Conservation (phyloP, 2,797 vertebrate genomes). For the Melanotaenia pygmaea region DNA sequence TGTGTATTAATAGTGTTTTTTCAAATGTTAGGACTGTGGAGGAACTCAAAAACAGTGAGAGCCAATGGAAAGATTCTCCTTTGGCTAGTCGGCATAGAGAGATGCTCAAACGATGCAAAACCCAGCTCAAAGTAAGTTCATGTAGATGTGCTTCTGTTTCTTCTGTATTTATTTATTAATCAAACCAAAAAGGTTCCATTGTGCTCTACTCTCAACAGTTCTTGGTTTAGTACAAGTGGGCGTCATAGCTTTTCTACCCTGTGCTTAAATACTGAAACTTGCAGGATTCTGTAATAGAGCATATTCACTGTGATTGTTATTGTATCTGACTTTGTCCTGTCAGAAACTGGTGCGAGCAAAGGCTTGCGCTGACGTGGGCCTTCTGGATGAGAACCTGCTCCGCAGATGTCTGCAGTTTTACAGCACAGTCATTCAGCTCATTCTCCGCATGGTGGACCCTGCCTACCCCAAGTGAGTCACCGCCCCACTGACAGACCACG, state of each 20-base stretch:
- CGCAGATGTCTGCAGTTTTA: constrained; percentile 98
- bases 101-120: constrained; percentile 99
- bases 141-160: background rate
- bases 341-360: constrained; percentile 99
- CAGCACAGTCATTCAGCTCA: constrained; percentile 96
- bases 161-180: background rate
- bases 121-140: constrained; percentile 92
- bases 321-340: constrained; percentile 55
- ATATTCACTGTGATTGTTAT: constrained; percentile 53
- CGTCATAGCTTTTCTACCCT: background rate
- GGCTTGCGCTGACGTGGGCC: constrained; percentile 95
- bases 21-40: constrained; percentile 90
- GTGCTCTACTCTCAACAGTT: background rate
- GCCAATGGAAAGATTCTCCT: constrained; percentile 97
- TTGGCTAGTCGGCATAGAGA: constrained; percentile 94
- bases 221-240: background rate
- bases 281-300: constrained; percentile 5
- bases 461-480: constrained; percentile 92
- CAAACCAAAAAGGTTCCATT: constrained; percentile 1
- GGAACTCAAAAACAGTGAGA: constrained; percentile 97
- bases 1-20: constrained; percentile 17
- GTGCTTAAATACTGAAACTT: constrained; percentile 18
- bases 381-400: constrained; percentile 97
- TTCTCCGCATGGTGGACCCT: constrained; percentile 95
- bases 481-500: constrained; percentile 1